phyloP scores from a whole-genome alignment of 2,888 invertebrate species.

The Megamerina dolium region DNA sequence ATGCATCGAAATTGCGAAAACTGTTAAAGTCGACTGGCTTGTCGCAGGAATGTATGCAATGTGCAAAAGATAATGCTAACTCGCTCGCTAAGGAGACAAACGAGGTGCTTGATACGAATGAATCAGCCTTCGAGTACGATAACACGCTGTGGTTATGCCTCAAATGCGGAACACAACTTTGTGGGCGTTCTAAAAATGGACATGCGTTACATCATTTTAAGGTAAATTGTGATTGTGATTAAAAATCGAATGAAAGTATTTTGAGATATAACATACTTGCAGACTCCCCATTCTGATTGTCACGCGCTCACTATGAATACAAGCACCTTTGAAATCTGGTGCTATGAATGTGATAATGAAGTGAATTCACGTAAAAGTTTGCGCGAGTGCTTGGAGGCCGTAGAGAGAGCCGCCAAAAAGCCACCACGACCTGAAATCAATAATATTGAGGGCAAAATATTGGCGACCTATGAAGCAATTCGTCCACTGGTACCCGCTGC shows the following conservation, averaged over 20 bases:
- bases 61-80: constrained; percentile 51
- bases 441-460: constrained; percentile 35
- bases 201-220: constrained; percentile 71
- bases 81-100: constrained; percentile 47
- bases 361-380: constrained; percentile 62
- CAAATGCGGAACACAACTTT: constrained; percentile 71
- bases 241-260: not conserved
- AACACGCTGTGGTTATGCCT: constrained; percentile 70
- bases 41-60: constrained; percentile 54
- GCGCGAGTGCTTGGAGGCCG: constrained; percentile 66
- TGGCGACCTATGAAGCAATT: constrained; percentile 29
- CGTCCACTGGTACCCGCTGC: constrained; percentile 26
- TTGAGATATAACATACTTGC: not conserved
- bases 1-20: constrained; percentile 57
- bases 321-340: constrained; percentile 67
- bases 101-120: not conserved
- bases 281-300: constrained; percentile 67
- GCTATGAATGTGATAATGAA: constrained; percentile 71
- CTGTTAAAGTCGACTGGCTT: constrained; percentile 53
- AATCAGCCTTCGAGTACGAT: constrained; percentile 49
- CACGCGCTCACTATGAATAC: constrained; percentile 71
- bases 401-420: constrained; percentile 56
- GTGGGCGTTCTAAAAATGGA: constrained; percentile 61
- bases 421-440: constrained; percentile 20
- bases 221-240: constrained; percentile 31